Evolutionary conservation across 2,113 vertebrate species (phyloP).

Genomic region (Etia nguti): DNA sequence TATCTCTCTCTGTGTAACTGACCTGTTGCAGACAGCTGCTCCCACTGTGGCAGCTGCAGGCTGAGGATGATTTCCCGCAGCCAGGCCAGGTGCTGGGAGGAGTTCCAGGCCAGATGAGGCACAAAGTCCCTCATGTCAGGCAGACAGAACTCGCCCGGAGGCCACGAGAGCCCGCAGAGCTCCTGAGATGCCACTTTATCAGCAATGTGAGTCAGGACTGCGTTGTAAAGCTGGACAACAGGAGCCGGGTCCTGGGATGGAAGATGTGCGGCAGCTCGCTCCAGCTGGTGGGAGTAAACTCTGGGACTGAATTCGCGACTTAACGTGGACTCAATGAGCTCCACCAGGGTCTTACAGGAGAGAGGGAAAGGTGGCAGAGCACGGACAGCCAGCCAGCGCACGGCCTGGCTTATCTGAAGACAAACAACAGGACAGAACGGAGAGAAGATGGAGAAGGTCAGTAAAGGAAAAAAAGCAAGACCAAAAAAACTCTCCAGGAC

Average conservation of each 20-base stretch:
- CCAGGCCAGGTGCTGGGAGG: constrained; percentile 80
- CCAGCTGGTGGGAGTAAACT: constrained; percentile 76
- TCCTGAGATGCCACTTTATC: constrained; percentile 75
- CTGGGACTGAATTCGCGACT: constrained; percentile 78
- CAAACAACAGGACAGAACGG: background rate
- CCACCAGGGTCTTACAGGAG: constrained; percentile 80
- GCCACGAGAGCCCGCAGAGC: constrained; percentile 84
- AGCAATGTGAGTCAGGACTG: constrained; percentile 78
- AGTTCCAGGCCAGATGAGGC: constrained; percentile 86
- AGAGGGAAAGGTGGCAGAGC: constrained; percentile 71
- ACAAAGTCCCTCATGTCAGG: constrained; percentile 71
- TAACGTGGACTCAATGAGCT: constrained; percentile 81
- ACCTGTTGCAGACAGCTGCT: constrained; percentile 75
- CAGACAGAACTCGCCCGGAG: constrained; percentile 80
- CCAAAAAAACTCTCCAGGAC: too few relatives aligned
- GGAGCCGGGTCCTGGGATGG: constrained; percentile 73
- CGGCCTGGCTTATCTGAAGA: constrained; percentile 74
- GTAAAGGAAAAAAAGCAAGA: background rate
- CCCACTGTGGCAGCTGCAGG: constrained; percentile 85
- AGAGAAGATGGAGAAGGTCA: background rate
- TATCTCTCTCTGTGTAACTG: background rate
- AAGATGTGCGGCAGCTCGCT: constrained; percentile 69
- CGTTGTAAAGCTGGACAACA: constrained; percentile 84
- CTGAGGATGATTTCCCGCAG: constrained; percentile 79
- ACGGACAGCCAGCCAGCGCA: constrained; percentile 81